Conservation (phyloP, 2,797 vertebrate genomes). For the Sebastes matsubarae region DNA sequence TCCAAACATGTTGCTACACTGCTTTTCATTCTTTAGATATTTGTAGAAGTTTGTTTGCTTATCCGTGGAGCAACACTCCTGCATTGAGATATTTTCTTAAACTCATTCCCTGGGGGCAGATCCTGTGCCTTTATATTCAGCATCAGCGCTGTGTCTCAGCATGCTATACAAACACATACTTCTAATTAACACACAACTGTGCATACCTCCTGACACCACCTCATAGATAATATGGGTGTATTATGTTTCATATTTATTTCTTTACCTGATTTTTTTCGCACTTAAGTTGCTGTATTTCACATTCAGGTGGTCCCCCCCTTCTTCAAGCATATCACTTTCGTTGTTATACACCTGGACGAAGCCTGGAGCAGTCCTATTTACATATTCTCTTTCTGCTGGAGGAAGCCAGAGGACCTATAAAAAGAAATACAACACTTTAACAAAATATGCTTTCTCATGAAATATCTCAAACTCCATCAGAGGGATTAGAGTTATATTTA, state of each 20-base stretch:
- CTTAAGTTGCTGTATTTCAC: conserved; percentile 85
- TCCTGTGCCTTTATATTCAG: conserved; percentile 11
- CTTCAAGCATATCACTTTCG: conserved; percentile 35
- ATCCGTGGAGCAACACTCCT: conserved; percentile 7
- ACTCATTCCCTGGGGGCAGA: conserved; percentile 29
- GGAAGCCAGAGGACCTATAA: conserved; percentile 92
- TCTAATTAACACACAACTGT: conserved; percentile 20
- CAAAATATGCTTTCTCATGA: neutral
- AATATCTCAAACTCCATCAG: neutral
- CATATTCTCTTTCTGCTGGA: conserved; percentile 73
- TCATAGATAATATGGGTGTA: neutral
- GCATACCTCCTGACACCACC: neutral
- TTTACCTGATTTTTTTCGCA: conserved; percentile 84
- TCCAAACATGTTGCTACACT: conserved; percentile 28
- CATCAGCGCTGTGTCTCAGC: conserved; percentile 33
- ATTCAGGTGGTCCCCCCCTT: conserved; percentile 80
- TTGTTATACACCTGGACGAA: conserved; percentile 86
- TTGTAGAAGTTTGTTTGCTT: neutral
- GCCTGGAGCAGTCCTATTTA: conserved; percentile 76
- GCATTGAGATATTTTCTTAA: conserved; percentile 12
- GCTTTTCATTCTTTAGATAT: conserved; percentile 2
- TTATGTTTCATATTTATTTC: neutral
- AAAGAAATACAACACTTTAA: neutral
- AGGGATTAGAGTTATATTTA: conserved; percentile 51
- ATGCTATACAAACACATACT: conserved; percentile 13